Conservation (phyloP, 2,888 invertebrate species). For the Agonopterix subpropinquella region DNA sequence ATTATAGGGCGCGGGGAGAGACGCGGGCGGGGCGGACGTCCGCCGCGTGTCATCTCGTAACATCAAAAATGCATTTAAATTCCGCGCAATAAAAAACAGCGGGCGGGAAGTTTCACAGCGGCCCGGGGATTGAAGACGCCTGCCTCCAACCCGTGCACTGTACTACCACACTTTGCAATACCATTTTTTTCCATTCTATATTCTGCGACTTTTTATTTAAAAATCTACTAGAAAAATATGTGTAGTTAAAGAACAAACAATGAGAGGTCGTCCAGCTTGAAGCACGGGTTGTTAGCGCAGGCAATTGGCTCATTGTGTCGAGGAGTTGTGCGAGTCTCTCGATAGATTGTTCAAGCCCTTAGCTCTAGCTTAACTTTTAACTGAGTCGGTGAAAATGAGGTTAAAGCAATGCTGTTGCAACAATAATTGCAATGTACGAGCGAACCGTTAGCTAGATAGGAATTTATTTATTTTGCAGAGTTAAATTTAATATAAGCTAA, state of each 20-base stretch:
- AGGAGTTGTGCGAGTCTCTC: conserved; percentile 25
- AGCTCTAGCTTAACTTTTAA: conserved; percentile 14
- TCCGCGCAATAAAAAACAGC: conserved; percentile 75
- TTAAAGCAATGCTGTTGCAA: conserved; percentile 3
- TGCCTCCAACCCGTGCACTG: conserved; percentile 35
- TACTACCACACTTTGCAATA: conserved; percentile 45
- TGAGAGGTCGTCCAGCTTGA: conserved; percentile 3
- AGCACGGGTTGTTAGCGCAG: conserved; percentile 33
- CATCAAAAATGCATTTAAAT: conserved; percentile 78
- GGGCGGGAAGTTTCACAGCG: conserved; percentile 66
- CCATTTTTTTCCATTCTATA: conserved; percentile 43
- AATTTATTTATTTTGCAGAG: no score
- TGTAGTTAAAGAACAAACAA: conserved; percentile 7
- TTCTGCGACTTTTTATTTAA: conserved; percentile 34
- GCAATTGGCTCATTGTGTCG: conserved; percentile 48
- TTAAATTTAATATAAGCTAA: no score
- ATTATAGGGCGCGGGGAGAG: conserved; percentile 66
- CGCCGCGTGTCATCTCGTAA: conserved; percentile 76
- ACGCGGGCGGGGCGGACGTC: conserved; percentile 53
- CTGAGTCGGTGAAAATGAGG: conserved; percentile 4
- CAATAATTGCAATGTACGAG: neutral
- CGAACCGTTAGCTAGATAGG: neutral
- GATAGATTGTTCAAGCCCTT: conserved; percentile 25
- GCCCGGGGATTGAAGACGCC: conserved; percentile 60
- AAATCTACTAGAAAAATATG: conserved; percentile 15